Percentiles rank a stretch among this genome's conserved stretches.
These are phyloP conservation scores for Microchrysa polita DNA, from an alignment of 2,888 invertebrate genomes.

Conservation along the genomic window DNA sequence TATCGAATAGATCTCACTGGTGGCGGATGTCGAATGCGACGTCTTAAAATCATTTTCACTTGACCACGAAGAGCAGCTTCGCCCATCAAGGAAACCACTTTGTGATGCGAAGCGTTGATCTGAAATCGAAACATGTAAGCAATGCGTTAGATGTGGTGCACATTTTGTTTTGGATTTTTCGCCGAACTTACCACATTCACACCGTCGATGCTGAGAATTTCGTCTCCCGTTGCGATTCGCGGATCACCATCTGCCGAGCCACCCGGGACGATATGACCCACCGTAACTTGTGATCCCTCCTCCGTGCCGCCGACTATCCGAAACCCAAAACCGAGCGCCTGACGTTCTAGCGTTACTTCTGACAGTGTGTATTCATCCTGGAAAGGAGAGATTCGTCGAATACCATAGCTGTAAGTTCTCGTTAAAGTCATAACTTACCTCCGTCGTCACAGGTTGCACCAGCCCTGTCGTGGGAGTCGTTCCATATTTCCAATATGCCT, in stretches of 20 bases:
- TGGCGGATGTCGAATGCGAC: slow-evolving; percentile 62
- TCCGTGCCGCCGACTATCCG: slow-evolving; percentile 98
- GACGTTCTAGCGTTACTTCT: slow-evolving; percentile 81
- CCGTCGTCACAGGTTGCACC: slow-evolving; percentile 43
- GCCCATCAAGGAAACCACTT: slow-evolving; percentile 93
- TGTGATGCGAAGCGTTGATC: slow-evolving; percentile 86
- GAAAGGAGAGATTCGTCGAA: not conserved
- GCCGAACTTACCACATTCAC: slow-evolving; percentile 72
- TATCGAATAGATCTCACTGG: slow-evolving; percentile 54
- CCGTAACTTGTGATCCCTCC: slow-evolving; percentile 95
- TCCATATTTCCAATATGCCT: slow-evolving; percentile 54
- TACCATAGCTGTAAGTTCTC: too few relatives aligned
- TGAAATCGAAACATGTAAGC: slow-evolving; percentile 39
- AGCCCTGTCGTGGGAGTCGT: slow-evolving; percentile 44
- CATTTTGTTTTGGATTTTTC: too few relatives aligned
- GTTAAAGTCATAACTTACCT: slow-evolving; percentile 30
- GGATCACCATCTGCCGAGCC: slow-evolving; percentile 95
- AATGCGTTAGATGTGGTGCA: not conserved
- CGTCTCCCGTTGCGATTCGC: slow-evolving; percentile 89
- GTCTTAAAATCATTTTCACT: slow-evolving; percentile 80
- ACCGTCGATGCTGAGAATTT: slow-evolving; percentile 94
- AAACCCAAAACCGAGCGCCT: slow-evolving; percentile 96
- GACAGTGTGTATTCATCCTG: slow-evolving; percentile 58
- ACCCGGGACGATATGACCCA: slow-evolving; percentile 95
- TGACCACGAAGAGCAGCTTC: slow-evolving; percentile 87